Conservation (phyloP, 2,888 invertebrate species). For the Drosophila flavopinicola region DNA sequence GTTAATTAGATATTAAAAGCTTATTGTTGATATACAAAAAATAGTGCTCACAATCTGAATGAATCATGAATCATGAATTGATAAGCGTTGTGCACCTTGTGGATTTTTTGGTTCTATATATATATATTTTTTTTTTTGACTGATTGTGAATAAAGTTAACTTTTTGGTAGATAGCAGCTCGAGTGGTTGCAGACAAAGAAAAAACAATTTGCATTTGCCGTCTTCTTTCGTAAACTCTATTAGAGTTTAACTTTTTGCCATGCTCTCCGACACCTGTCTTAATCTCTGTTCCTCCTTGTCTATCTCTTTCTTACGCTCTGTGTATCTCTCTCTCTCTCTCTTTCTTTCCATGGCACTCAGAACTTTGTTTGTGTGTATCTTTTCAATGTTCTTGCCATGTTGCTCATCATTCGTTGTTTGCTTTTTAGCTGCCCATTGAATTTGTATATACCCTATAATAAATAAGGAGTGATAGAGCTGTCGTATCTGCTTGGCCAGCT, state of each 20-base stretch:
- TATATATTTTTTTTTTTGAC: slow-evolving; percentile 3
- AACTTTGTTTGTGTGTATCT: neutral
- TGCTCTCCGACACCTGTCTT: slow-evolving; percentile 1
- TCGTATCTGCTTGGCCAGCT: neutral
- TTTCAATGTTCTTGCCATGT: slow-evolving; percentile 8
- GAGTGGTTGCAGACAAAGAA: neutral
- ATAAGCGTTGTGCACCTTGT: slow-evolving; percentile 30
- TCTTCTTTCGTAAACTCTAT: neutral
- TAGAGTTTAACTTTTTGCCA: slow-evolving; percentile 11
- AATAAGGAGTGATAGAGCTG: neutral
- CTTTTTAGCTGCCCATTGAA: slow-evolving; percentile 5
- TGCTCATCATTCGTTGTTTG: slow-evolving; percentile 12
- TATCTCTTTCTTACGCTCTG: neutral
- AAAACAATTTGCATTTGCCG: slow-evolving; percentile 1
- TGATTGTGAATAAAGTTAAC: slow-evolving; percentile 7
- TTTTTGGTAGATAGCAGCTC: neutral
- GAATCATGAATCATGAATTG: slow-evolving; percentile 43
- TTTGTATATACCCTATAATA: slow-evolving; percentile 7
- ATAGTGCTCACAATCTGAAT: slow-evolving; percentile 9
- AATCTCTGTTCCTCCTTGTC: neutral
- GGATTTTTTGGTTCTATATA: no score
- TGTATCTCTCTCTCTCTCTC: neutral
- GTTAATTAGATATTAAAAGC: slow-evolving; percentile 64
- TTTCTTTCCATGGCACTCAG: neutral
- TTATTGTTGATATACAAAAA: slow-evolving; percentile 30